These are phyloP conservation scores for Cariama cristata DNA, from an alignment of 2,113 vertebrate genomes.

Conservation along the genomic window DNA sequence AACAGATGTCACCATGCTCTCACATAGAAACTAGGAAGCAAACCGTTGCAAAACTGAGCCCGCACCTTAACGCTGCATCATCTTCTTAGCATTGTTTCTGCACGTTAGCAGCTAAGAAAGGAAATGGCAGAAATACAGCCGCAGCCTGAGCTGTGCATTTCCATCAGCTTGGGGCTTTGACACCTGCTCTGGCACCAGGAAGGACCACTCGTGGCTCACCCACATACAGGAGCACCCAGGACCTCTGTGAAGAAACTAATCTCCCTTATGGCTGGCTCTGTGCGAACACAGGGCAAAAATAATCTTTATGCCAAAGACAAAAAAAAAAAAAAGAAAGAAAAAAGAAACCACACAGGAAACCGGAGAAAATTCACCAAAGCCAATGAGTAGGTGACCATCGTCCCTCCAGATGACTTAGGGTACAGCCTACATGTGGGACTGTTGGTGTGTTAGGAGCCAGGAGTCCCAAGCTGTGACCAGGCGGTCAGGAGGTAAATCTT, in stretches of 20 bases:
- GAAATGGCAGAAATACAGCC: neutral
- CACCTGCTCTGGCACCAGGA: too few species aligned
- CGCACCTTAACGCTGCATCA: rapidly evolving
- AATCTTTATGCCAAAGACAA: neutral
- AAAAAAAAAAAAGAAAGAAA: rapidly evolving
- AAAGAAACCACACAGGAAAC: neutral
- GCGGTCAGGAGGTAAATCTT: neutral
- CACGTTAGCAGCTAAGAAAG: neutral
- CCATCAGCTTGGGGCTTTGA: neutral
- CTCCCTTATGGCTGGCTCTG: neutral
- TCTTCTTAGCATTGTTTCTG: neutral
- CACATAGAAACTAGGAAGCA: rapidly evolving
- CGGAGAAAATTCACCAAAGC: neutral
- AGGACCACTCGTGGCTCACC: neutral
- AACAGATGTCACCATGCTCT: neutral
- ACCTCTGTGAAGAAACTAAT: neutral
- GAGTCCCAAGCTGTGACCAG: neutral
- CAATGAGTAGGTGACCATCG: too few species aligned
- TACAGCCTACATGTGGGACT: neutral
- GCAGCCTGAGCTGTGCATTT: neutral
- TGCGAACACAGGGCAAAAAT: neutral
- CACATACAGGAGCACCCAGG: neutral
- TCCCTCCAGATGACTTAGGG: neutral
- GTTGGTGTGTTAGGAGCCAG: neutral
- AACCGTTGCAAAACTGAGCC: neutral